These are phyloP conservation scores for Phoxinus phoxinus DNA, from an alignment of 2,113 vertebrate genomes.

Conservation along the genomic window DNA sequence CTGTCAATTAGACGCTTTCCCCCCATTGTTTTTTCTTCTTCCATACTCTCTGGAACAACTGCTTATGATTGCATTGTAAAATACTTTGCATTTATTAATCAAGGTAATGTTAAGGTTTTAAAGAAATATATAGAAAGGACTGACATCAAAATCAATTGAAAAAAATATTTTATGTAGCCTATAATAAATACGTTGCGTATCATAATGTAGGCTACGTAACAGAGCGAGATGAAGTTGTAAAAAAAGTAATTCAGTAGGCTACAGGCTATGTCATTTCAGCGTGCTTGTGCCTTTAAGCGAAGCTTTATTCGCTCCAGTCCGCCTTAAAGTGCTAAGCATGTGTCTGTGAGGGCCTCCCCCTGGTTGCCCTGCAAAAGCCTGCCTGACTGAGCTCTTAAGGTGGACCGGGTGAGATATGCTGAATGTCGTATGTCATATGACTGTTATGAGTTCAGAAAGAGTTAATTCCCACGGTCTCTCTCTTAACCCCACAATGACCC, in stretches of 20 bases:
- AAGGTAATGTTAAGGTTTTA: background rate
- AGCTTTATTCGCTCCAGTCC: slow-evolving; percentile 76
- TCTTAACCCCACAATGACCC: slow-evolving; percentile 59
- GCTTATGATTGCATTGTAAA: background rate
- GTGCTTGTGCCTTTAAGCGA: slow-evolving; percentile 76
- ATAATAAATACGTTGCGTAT: background rate
- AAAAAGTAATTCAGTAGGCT: background rate
- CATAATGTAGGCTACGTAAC: background rate
- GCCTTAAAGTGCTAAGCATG: slow-evolving; percentile 84
- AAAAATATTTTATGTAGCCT: too few relatives aligned
- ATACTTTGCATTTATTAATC: background rate
- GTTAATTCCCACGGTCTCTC: slow-evolving; percentile 77
- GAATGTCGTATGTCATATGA: slow-evolving; percentile 49
- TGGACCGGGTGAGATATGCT: slow-evolving; percentile 71
- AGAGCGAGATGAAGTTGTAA: background rate
- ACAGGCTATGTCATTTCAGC: background rate
- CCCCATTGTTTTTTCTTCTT: background rate
- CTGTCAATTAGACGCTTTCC: background rate
- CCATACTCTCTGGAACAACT: background rate
- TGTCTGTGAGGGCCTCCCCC: slow-evolving; percentile 77
- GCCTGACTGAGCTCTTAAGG: slow-evolving; percentile 78
- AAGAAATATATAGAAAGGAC: background rate
- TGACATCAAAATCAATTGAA: background rate
- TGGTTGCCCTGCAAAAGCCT: slow-evolving; percentile 74
- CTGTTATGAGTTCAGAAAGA: slow-evolving; percentile 59